phyloP scores from a whole-genome alignment of 2,888 invertebrate genomes.

The Dicycla oo region DNA sequence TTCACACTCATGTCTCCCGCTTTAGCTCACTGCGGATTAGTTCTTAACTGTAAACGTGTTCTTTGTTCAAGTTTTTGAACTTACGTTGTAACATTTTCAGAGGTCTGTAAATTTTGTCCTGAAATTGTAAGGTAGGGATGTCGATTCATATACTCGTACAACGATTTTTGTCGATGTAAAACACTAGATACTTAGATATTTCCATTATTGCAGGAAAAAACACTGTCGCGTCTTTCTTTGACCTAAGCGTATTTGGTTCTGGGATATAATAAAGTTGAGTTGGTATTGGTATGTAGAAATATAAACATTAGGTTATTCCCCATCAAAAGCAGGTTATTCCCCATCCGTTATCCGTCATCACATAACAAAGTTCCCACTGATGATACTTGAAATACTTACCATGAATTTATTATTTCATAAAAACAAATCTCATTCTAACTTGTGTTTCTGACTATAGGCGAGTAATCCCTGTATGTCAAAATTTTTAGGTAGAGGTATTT shows the following conservation, averaged over 20 bases:
- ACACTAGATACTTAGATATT: not conserved
- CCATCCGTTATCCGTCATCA: not conserved
- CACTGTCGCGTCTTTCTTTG: slow-evolving; percentile 2
- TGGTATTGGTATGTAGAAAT: no score
- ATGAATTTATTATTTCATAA: not conserved
- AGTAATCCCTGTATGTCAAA: not conserved
- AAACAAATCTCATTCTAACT: no score
- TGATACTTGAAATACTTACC: not conserved
- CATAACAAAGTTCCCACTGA: not conserved
- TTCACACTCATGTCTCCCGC: slow-evolving; percentile 73
- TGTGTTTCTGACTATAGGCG: not conserved
- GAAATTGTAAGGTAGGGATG: not conserved
- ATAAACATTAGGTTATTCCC: not conserved
- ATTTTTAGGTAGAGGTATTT: not conserved
- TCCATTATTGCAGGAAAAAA: not conserved
- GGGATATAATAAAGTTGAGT: not conserved
- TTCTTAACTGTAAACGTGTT: slow-evolving; percentile 71
- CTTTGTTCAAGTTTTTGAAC: slow-evolving; percentile 66
- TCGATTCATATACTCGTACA: not conserved
- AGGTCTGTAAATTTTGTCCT: slow-evolving; percentile 16
- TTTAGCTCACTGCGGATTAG: slow-evolving; percentile 74
- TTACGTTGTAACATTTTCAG: slow-evolving; percentile 44
- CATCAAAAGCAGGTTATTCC: no score
- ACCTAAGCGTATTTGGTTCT: not conserved
- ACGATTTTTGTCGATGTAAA: no score